Percentiles rank a stretch among this genome's conserved stretches.
Conservation (phyloP, 2,113 vertebrate species). For the Rhinolophus sinicus region DNA sequence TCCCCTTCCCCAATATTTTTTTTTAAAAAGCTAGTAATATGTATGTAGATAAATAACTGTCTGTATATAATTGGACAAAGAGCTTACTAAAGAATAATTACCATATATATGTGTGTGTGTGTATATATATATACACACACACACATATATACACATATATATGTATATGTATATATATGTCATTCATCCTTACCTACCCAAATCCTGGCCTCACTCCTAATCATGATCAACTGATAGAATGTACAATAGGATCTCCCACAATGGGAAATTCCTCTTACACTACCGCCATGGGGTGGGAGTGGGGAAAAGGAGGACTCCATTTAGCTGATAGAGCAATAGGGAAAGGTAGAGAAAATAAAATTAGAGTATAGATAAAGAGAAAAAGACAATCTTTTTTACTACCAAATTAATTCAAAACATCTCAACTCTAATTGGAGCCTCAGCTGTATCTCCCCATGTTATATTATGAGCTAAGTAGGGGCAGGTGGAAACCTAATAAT, state of each 20-base stretch:
- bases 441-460: background rate
- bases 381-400: background rate
- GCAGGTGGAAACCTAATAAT: background rate
- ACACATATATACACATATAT: background rate
- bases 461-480: conserved; percentile 21
- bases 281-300: background rate
- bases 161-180: background rate
- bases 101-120: background rate
- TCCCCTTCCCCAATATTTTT: too few species aligned
- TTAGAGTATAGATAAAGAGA: conserved; percentile 2
- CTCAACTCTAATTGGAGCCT: conserved; percentile 36
- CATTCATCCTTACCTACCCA: conserved; percentile 22
- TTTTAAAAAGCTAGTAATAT: conserved; percentile 47
- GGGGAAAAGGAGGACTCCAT: conserved; percentile 26
- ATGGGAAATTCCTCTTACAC: conserved; percentile 23
- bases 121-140: too few species aligned
- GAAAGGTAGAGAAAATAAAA: conserved; percentile 58
- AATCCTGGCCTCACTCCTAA: conserved; percentile 7
- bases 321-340: conserved; percentile 46
- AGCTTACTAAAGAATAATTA: conserved; percentile 43
- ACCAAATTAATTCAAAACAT: conserved; percentile 51
- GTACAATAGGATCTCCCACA: conserved; percentile 11
- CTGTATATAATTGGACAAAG: conserved; percentile 43
- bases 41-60: conserved; percentile 36
- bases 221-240: conserved; percentile 51